Percentiles rank a stretch among this genome's conserved stretches.
phyloP scores from a whole-genome alignment of 2,797 vertebrate species.

The Halcyon smyrnensis region DNA sequence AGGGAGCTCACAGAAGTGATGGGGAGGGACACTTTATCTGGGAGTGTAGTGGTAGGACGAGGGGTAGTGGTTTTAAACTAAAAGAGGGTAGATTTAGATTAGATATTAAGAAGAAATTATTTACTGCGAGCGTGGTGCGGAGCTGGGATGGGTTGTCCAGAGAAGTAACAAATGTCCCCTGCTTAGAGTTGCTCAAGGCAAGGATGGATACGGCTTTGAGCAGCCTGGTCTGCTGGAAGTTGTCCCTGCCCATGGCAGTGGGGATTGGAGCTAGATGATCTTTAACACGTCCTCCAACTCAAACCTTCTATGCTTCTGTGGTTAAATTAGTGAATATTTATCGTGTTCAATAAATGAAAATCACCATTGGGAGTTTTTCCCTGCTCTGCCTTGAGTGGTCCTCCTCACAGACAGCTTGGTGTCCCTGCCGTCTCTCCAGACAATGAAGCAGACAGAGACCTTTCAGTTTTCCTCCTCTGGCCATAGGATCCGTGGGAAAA shows the following conservation, averaged over 20 bases:
- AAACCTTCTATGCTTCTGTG: not conserved
- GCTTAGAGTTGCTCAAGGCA: not conserved
- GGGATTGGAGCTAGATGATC: not conserved
- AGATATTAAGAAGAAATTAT: not conserved
- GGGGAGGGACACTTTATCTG: not conserved
- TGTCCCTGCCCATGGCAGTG: not conserved
- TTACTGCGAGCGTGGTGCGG: not conserved
- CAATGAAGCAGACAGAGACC: not conserved
- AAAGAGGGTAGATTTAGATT: not conserved
- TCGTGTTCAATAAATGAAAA: not conserved
- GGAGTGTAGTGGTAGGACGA: not conserved
- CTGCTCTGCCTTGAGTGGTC: not conserved
- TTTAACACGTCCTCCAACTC: not conserved
- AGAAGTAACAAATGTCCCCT: not conserved
- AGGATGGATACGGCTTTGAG: not conserved
- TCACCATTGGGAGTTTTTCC: accelerated
- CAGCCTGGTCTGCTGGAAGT: not conserved
- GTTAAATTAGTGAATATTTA: not conserved
- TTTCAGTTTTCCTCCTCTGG: not conserved
- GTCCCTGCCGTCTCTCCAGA: accelerated
- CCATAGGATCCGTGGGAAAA: accelerated
- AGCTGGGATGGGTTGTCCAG: not conserved
- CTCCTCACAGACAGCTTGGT: accelerated
- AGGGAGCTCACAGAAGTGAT: not conserved
- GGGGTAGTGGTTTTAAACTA: not conserved